Percentiles rank a stretch among this genome's conserved stretches.
phyloP scores from a whole-genome alignment of 2,113 vertebrate genomes.

The Alexandromys fortis region DNA sequence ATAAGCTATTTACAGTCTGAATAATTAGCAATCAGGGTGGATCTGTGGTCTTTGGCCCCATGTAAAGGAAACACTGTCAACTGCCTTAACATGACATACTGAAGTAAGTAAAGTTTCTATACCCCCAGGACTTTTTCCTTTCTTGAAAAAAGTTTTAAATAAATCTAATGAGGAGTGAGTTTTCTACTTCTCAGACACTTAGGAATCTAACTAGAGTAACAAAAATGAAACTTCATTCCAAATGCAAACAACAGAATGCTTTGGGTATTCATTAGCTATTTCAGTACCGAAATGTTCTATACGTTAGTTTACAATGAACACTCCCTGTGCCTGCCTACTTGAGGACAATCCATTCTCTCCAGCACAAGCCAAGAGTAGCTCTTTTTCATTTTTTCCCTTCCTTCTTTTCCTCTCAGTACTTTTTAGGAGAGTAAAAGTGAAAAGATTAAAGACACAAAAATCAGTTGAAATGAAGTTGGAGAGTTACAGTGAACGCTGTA shows the following conservation, averaged over 20 bases:
- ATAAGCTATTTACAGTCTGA: conserved; percentile 74
- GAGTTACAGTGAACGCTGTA: neutral
- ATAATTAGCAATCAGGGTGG: conserved; percentile 81
- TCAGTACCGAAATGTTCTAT: conserved; percentile 52
- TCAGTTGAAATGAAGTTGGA: conserved; percentile 27
- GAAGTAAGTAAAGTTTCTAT: conserved; percentile 67
- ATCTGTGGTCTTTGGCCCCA: conserved; percentile 72
- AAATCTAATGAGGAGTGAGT: conserved; percentile 70
- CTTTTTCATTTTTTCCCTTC: neutral
- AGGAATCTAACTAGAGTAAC: conserved; percentile 60
- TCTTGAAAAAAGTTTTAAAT: conserved; percentile 77
- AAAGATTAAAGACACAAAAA: conserved; percentile 51
- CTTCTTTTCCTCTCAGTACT: neutral
- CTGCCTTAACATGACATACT: conserved; percentile 69
- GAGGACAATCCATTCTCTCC: conserved; percentile 40
- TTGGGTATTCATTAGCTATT: conserved; percentile 58
- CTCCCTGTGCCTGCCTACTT: neutral
- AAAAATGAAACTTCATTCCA: conserved; percentile 62
- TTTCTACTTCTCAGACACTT: conserved; percentile 65
- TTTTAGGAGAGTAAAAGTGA: neutral
- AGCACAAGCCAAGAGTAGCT: neutral
- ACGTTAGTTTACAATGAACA: conserved; percentile 45
- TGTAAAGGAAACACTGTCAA: conserved; percentile 75
- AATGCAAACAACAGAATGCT: conserved; percentile 59
- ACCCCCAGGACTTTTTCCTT: conserved; percentile 63